Evolutionary conservation across 2,888 invertebrate species (phyloP).

Genomic region (Pyrrhia umbra): DNA sequence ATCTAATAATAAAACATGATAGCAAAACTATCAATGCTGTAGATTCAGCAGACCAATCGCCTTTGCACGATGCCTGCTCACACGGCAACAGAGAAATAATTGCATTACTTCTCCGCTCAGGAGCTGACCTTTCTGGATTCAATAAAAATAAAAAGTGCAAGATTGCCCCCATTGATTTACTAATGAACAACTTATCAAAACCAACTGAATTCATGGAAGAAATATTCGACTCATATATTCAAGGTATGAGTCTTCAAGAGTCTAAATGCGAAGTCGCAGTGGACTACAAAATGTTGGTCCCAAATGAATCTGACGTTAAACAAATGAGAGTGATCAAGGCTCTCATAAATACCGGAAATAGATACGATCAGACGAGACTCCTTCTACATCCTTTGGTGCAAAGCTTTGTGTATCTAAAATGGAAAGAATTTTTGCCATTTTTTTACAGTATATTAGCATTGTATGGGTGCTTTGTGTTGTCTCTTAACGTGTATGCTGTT

Average conservation of each 20-base stretch:
- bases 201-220: constrained; percentile 84
- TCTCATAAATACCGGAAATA: constrained; percentile 81
- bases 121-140: constrained; percentile 69
- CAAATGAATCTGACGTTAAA: constrained; percentile 68
- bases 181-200: constrained; percentile 80
- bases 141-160: constrained; percentile 5
- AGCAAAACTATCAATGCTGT: constrained; percentile 64
- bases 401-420: constrained; percentile 87
- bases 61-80: constrained; percentile 78
- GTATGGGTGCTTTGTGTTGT: constrained; percentile 80
- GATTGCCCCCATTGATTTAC: constrained; percentile 77
- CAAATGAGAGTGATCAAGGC: constrained; percentile 86
- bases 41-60: constrained; percentile 25
- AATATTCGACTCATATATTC: constrained; percentile 83
- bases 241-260: constrained; percentile 71
- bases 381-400: constrained; percentile 88
- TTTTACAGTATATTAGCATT: constrained; percentile 83
- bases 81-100: constrained; percentile 88
- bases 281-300: constrained; percentile 79
- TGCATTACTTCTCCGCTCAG: constrained; percentile 71
- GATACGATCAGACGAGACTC: constrained; percentile 77
- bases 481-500: constrained; percentile 78
- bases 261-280: constrained; percentile 77
- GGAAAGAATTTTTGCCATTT: constrained; percentile 83
- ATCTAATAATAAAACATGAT: constrained; percentile 73